Base-by-base conservation (phyloP, 2,113 vertebrate species). In the Aviceda subcristata region DNA sequence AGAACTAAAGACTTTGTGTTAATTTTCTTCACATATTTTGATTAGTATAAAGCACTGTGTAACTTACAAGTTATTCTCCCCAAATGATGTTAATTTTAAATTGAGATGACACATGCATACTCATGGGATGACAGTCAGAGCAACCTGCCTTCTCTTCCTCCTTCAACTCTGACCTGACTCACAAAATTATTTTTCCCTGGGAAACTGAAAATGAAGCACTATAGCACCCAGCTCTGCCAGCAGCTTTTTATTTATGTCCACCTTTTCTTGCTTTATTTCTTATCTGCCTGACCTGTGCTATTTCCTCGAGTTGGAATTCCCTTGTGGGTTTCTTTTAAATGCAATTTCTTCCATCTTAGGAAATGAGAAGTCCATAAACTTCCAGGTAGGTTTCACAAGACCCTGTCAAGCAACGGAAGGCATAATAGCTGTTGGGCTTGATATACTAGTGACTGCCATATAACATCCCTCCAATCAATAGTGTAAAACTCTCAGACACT, bases 21-120 rank as follows among this genome's bases (percentile, higher is more conserved):
- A 83, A 96, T 96, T 96, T 96, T 81, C 91, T 95, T 94, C 88
- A 86, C 76, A 45, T 96, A 94, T 92, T 97, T 96, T 96, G 79
- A 94, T 96, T 94, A 41, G 26, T 83, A 85, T 78, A 95, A 93
- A 86, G 80, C 71, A 39, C 82, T 78, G 56, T 66, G 73, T 93
- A 96, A 73, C 55, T 89, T 92, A 80, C 62, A 92, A 89, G 74
- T 89, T 91, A 91, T 94, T 93, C 69, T 93, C 71, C 62, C 48
- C 80, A 86, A 88, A 95, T 74, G 63, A 89, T 96, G 77, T 92
- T 97, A 86, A 91, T 92, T 97, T 97, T 94, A 97, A 93, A 94
- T 77, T 1, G 11, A 86, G 45, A 71, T 30, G 92, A 95, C 93
- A 94, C 7, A 21, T 56, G 46, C 57, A 39, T 68, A 53, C 86